Percentiles rank a stretch among this genome's conserved stretches.
phyloP scores from a whole-genome alignment of 1,140 invertebrate genomes.

The Drosophila serrata region DNA sequence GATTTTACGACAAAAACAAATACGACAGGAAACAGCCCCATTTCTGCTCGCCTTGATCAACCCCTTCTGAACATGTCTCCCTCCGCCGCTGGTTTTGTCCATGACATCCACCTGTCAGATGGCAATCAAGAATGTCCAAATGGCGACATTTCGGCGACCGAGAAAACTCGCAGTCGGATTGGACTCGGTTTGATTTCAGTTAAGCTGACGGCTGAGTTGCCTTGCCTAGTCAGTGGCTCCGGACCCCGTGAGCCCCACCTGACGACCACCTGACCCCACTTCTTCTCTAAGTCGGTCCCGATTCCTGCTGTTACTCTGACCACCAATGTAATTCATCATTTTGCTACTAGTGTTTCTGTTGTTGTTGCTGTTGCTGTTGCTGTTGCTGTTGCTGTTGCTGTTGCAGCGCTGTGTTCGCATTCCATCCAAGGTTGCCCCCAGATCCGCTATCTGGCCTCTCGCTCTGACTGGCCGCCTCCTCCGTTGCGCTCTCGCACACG shows the following conservation, averaged over 20 bases:
- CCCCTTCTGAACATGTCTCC: not conserved
- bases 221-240: slow-evolving; percentile 40
- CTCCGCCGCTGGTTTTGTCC: not conserved
- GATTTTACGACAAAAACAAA: slow-evolving; percentile 49
- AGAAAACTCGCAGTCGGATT: slow-evolving; percentile 22
- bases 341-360: slow-evolving; percentile 3
- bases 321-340: slow-evolving; percentile 71
- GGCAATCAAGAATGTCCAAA: slow-evolving; percentile 75
- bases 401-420: slow-evolving; percentile 64
- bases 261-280: not conserved
- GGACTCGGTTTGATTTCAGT: slow-evolving; percentile 43
- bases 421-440: slow-evolving; percentile 78
- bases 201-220: slow-evolving; percentile 31
- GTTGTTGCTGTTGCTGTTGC: not conserved
- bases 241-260: not conserved
- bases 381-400: not conserved
- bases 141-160: slow-evolving; percentile 50
- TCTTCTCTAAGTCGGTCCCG: not conserved
- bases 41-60: too few species aligned
- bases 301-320: slow-evolving; percentile 17
- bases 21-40: slow-evolving; percentile 24
- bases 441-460: slow-evolving; percentile 51
- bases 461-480: slow-evolving; percentile 7
- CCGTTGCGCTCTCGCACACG: slow-evolving; percentile 25
- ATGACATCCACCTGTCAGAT: slow-evolving; percentile 58